Evolutionary conservation across 2,797 vertebrate species (phyloP).

Genomic region (Esox masquinongy): DNA sequence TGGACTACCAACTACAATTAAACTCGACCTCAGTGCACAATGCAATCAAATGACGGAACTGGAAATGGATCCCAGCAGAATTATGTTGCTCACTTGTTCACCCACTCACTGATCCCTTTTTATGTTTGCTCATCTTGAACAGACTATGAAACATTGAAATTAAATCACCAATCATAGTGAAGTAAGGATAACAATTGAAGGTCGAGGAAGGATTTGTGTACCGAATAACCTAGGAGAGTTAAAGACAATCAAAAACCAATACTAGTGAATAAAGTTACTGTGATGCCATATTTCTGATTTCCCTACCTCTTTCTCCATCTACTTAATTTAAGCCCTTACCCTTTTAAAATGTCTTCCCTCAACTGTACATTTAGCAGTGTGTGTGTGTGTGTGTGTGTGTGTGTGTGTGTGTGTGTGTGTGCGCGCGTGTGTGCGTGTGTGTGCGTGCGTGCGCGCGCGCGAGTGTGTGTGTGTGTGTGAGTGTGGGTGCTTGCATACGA

Average conservation of each 20-base stretch:
- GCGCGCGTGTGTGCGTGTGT: conserved; percentile 12
- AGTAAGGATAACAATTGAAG: conserved; percentile 3
- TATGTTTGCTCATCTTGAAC: conserved; percentile 7
- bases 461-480: conserved; percentile 2
- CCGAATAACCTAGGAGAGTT: conserved; percentile 10
- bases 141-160: conserved; percentile 26
- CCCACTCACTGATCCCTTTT: neutral
- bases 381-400: conserved; percentile 19
- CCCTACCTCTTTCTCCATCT: conserved; percentile 14
- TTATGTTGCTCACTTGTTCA: neutral
- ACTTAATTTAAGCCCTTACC: neutral
- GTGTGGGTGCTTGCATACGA: too few relatives aligned
- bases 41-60: neutral
- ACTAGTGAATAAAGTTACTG: conserved; percentile 20
- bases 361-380: conserved; percentile 4
- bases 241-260: conserved; percentile 20
- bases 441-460: conserved; percentile 12
- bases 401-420: conserved; percentile 3
- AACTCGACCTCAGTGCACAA: neutral
- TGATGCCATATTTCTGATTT: conserved; percentile 25
- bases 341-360: neutral
- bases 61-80: neutral
- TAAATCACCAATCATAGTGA: conserved; percentile 5
- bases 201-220: conserved; percentile 10
- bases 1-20: neutral